Base-by-base conservation (phyloP, 2,888 invertebrate genomes). In the Sinopyrophorus schimmeli region DNA sequence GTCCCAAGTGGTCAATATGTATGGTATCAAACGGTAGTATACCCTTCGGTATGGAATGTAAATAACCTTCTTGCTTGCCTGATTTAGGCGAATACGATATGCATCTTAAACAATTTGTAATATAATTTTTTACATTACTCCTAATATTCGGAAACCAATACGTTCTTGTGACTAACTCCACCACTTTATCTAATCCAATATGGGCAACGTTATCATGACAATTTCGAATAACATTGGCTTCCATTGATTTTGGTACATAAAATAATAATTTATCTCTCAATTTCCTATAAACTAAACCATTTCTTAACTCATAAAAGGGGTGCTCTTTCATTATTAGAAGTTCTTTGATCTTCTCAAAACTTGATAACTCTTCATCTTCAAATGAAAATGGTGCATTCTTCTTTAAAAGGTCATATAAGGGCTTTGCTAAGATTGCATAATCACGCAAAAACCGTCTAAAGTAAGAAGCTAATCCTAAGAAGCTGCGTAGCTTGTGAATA, bases 371-470 rank as follows among this genome's bases (percentile, higher is more conserved):
- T 9, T 4, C n/a, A 14, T 15, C 17, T 9, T 9, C 31, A 10
- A 56, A 60, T 1, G 24, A 27, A 17, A 59, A 61, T 14, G 21
- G 5, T 1, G 15, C 17, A 2, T 52, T 23, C 10, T 56, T 48
- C 12, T 17, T 21, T n/a, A 32, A n/a, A 3, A 66, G 16, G 4
- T 63, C 52, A 11, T 60, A 48, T 5, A 64, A 37, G 0, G 61
- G 64, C 20, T 55, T 54, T 3, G 63, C 60, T 4, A 44, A 54
- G 1, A 32, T 39, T 4, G n/a, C 54, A 53, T 37, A 61, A 58
- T 28, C 6, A 14, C 30, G 27, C 10, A 62, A 51, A 38, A 54
- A 62, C 35, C 57, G 54, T 7, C 59, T 11, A 28, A 61, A 61
- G 27, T 59, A 62, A 0, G 55, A 55, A 12, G 44, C 41, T 3